Evolutionary conservation across 2,113 vertebrate genomes (phyloP), one percentile per base, ranked within the genome.

Genomic region (Dipodomys ordii): DNA sequence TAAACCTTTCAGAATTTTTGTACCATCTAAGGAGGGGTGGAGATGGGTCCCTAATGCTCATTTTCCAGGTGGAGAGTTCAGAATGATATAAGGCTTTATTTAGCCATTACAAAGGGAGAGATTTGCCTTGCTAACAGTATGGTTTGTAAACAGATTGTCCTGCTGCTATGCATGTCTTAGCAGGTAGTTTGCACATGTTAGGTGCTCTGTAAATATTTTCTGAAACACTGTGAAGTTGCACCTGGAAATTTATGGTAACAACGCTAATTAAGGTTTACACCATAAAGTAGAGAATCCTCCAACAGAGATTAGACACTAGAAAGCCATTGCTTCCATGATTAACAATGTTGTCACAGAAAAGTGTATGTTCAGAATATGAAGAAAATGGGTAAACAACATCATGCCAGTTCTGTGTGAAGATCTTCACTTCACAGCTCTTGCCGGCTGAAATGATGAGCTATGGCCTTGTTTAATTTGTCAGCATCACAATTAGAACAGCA

Each of bases 401-500:
- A 78, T 53, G 83, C 83, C 83, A 88, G 80, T 94, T 88, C 95
- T 72, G n/a, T 30, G 53, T 92, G 93, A 74, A 53, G 71, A 87
- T 92, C 87, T 95, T 88, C 68, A 35, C 87, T 95, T 86, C 72
- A 44, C 91, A 93, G 67, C 93, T 79, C 80, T 95, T 84, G 88
- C 77, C 71, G 39, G 83, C 87, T 94, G 91, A 95, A 94, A 94
- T 73, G 57, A 76, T 97, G 95, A 96, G 82, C 95, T 96, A 94
- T 96, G 94, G 80, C 93, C 84, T 91, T 93, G 87, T 90, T 96
- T 97, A 91, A 97, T 96, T 96, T 96, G 87, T 83, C 90, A 87
- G 28, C 67, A 19, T 96, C 97, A 97, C 94, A 97, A 83, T 87
- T 96, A 94, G 73, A 96, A 73, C 91, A 96, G 94, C 69, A 86